Percentiles rank a stretch among this genome's conserved stretches.
phyloP scores from a whole-genome alignment of 64 coral and sea anemone species.

The Pocillopora verrucosa region DNA sequence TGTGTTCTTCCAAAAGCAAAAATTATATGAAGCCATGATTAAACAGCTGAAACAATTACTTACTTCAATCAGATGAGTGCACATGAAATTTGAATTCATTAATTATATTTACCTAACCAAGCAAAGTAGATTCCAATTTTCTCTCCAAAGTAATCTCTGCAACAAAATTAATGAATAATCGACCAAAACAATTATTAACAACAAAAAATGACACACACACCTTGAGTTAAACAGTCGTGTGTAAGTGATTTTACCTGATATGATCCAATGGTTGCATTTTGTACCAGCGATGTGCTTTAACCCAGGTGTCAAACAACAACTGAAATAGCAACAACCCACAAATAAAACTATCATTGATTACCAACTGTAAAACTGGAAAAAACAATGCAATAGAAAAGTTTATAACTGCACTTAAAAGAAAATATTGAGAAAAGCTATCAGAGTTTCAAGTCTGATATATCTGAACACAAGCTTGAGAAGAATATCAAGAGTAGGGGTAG shows the following conservation, averaged over 20 bases:
- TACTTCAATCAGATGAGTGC: no score
- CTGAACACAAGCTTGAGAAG: no score
- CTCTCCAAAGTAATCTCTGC: constrained; percentile 95
- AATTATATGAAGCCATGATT: no score
- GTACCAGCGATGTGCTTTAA: constrained; percentile 52
- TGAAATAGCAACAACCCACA: no score
- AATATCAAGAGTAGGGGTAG: no score
- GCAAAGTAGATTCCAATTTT: constrained; percentile 98
- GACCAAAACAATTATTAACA: neutral
- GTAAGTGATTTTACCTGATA: constrained; percentile 65
- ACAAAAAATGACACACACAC: neutral
- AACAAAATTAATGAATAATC: neutral
- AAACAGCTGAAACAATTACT: no score
- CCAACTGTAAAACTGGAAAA: no score
- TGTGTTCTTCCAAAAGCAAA: no score
- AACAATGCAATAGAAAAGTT: no score
- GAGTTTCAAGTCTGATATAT: constrained; percentile 45
- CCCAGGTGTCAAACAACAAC: no score
- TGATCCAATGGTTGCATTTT: constrained; percentile 91
- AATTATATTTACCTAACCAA: constrained; percentile 72
- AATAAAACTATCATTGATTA: no score
- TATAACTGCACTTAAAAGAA: constrained; percentile 76
- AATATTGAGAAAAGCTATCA: constrained; percentile 77
- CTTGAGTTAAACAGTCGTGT: neutral
- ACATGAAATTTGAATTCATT: no score